A percentile compares a stretch with the other conserved stretches of the same genome.
phyloP scores from a whole-genome alignment of 2,888 invertebrate genomes.

The Nebria salina region DNA sequence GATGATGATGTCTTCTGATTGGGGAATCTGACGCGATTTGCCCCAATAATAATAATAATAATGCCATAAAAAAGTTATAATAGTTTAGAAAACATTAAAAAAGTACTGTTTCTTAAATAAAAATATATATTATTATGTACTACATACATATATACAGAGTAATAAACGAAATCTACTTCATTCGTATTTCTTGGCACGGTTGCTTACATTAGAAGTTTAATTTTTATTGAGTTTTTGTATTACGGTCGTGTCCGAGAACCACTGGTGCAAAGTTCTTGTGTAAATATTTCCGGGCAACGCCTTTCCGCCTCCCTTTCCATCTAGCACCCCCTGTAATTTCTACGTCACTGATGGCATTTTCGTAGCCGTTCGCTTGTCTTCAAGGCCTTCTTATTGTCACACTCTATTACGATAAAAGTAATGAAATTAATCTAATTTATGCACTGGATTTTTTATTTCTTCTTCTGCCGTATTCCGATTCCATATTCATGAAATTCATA shows the following conservation, averaged over 20 bases:
- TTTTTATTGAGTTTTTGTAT: constrained; percentile 45
- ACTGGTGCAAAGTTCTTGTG: constrained; percentile 44
- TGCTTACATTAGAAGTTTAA: background rate
- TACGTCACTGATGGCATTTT: background rate
- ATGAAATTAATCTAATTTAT: constrained; percentile 48
- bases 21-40: too few relatives aligned
- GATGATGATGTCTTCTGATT: too few relatives aligned
- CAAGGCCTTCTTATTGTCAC: constrained; percentile 42
- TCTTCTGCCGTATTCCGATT: constrained; percentile 31
- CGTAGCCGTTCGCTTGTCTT: background rate
- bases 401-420: constrained; percentile 47
- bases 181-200: background rate
- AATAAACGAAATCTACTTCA: background rate
- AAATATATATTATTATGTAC: too few relatives aligned
- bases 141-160: too few relatives aligned
- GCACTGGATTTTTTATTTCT: constrained; percentile 44
- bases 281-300: constrained; percentile 55
- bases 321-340: constrained; percentile 36
- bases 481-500: constrained; percentile 48
- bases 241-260: constrained; percentile 25
- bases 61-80: too few relatives aligned
- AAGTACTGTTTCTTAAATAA: too few relatives aligned
- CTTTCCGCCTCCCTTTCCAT: constrained; percentile 48
- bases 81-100: too few relatives aligned
- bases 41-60: too few relatives aligned